Base-by-base conservation (phyloP, 2,888 invertebrate genomes). In the Leuctra nigra region DNA sequence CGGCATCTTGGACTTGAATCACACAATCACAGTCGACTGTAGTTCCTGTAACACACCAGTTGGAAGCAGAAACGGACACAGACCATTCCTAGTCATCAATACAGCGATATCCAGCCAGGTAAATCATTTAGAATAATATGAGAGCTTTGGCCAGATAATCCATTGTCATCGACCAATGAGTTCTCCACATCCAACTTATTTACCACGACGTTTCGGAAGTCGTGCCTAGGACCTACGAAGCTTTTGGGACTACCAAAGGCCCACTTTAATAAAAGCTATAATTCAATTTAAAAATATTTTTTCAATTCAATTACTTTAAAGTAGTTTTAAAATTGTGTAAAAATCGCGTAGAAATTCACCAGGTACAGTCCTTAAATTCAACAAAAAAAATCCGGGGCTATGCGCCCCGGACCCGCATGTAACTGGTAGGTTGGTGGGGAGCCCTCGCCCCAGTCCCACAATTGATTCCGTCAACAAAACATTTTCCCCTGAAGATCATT, bases 11-110 rank as follows among this genome's bases (percentile, higher is more conserved):
- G 80, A 84, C 65, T 75, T 83, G 44, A 77, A 80, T 56, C 88
- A 87, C 66, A 81, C 84, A 35, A 77, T 91, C 58, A 86, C 87
- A 62, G 83, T 90, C 14, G 83, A 83, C 3, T 91, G 90, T 69
- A 83, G 84, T 64, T 86, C 87, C 13, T 90, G 90, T 33, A 16
- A 11, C 9, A 13, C 33, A 14, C 6, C 33, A 2, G 33, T 35
- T 16, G 33, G 33, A n/a, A 33, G 20, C 35, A 20, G 64, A 83
- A 82, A 77, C 68, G 82, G 84, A 52, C 77, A 84, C 39, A 78
- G 82, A 59, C 90, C 91, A 0, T 90, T 91, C 70, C 77, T 91
- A 23, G 86, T 89, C 11, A 81, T 91, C 20, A 86, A 87, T 68
- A 89, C 88, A 1, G 82, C 84, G 61, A 83, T 86, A 53, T 79